phyloP scores from a whole-genome alignment of 37 sponge, comb jelly and placozoan species.

The Eunapius fragilis region DNA sequence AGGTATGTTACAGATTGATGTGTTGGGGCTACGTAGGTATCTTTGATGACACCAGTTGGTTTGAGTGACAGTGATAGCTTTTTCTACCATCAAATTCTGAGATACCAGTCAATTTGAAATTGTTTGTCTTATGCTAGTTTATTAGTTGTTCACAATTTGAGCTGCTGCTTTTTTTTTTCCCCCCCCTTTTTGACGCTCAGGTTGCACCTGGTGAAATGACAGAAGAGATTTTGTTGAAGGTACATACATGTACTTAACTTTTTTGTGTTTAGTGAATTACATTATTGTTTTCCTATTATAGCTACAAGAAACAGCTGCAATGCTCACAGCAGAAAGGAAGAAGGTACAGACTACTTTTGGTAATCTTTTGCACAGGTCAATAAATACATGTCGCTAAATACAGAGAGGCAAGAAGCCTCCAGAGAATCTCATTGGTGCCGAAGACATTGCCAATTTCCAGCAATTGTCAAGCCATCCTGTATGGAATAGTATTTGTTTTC shows the following conservation, averaged over 20 bases:
- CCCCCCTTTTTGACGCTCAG: no score
- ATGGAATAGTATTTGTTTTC: background rate
- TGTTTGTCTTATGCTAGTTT: background rate
- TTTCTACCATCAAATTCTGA: conserved; percentile 1
- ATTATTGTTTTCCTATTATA: conserved; percentile 13
- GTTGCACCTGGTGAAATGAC: conserved; percentile 65
- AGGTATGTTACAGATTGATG: conserved; percentile 18
- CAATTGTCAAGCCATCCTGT: conserved; percentile 93
- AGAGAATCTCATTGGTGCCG: conserved; percentile 82
- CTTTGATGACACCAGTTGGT: conserved; percentile 13
- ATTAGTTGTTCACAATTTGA: background rate
- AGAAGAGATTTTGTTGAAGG: conserved; percentile 79
- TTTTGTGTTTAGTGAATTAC: background rate
- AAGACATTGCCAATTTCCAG: conserved; percentile 77
- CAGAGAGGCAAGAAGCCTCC: conserved; percentile 96
- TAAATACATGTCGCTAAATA: background rate
- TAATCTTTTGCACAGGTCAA: background rate
- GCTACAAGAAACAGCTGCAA: conserved; percentile 91
- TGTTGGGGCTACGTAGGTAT: background rate
- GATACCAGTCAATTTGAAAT: background rate
- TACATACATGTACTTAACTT: no score
- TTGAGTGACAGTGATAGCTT: background rate
- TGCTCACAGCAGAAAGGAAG: conserved; percentile 94
- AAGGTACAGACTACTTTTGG: conserved; percentile 77
- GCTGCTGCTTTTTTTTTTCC: background rate